Conservation (phyloP, 2,888 invertebrate genomes). For the Capitulum mitella region DNA sequence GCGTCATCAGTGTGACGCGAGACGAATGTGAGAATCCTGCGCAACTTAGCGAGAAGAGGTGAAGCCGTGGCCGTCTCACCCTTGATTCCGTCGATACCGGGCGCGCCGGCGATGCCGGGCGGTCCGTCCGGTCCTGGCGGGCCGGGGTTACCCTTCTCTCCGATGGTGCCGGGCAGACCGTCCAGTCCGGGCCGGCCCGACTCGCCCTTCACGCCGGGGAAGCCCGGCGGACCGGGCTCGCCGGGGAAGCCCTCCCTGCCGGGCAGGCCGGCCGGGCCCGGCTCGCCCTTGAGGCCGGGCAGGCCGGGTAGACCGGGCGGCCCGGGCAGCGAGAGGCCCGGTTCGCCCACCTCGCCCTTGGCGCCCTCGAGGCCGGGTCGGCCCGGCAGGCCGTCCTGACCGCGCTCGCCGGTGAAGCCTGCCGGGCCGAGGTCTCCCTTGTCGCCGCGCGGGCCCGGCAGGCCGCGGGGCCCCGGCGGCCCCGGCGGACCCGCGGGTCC, state of each 20-base stretch:
- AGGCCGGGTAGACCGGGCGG: neutral
- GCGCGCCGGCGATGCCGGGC: conserved; percentile 66
- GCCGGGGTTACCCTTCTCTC: conserved; percentile 61
- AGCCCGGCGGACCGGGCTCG: conserved; percentile 34
- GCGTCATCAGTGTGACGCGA: too few species aligned
- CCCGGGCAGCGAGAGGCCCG: neutral
- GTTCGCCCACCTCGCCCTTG: neutral
- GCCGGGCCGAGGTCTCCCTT: conserved; percentile 61
- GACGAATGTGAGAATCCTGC: too few species aligned
- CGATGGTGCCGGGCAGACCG: conserved; percentile 43
- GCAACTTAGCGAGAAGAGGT: too few species aligned
- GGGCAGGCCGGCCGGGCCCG: conserved; percentile 33
- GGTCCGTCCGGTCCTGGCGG: conserved; percentile 71
- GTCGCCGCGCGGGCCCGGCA: conserved; percentile 70
- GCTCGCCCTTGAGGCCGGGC: conserved; percentile 9
- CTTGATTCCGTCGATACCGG: conserved; percentile 55
- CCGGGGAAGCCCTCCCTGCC: conserved; percentile 36
- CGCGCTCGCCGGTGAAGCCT: neutral
- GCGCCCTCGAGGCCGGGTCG: conserved; percentile 48
- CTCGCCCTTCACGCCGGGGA: conserved; percentile 51
- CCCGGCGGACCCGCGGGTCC: neutral
- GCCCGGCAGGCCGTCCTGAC: conserved; percentile 47
- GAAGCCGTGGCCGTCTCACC: too few species aligned
- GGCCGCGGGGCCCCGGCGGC: conserved; percentile 34
- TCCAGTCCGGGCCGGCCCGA: conserved; percentile 34